phyloP scores from a whole-genome alignment of 2,113 vertebrate species.

The Phaethornis superciliosus region DNA sequence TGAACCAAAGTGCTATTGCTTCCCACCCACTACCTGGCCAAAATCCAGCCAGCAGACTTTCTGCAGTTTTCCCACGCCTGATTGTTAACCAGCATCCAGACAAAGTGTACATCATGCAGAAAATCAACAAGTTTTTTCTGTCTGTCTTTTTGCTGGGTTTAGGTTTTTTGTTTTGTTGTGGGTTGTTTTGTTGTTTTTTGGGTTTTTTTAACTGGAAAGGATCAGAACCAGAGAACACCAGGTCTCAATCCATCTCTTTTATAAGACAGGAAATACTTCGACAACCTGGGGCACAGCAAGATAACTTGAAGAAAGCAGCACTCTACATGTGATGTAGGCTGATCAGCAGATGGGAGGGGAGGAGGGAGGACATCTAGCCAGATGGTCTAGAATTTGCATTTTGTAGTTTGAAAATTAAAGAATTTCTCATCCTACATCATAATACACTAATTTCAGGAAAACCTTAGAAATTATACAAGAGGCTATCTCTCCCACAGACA shows the following conservation, averaged over 20 bases:
- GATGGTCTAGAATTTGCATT: slow-evolving; percentile 54
- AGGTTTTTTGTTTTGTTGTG: too few relatives aligned
- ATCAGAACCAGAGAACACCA: neutral
- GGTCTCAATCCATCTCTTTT: neutral
- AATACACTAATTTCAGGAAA: neutral
- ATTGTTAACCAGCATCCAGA: slow-evolving; percentile 5
- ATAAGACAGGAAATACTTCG: slow-evolving; percentile 16
- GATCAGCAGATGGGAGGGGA: slow-evolving; percentile 17
- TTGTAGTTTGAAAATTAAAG: neutral
- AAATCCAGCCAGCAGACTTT: slow-evolving; percentile 30
- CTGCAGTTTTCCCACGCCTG: slow-evolving; percentile 40
- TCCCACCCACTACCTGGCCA: slow-evolving; percentile 39
- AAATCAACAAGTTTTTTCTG: neutral
- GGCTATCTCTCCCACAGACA: neutral
- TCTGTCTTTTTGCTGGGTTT: too few relatives aligned
- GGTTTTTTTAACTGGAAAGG: neutral
- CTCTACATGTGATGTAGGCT: neutral
- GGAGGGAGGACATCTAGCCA: slow-evolving; percentile 41
- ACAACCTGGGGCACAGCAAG: neutral
- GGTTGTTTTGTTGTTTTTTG: too few relatives aligned
- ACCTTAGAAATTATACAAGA: neutral
- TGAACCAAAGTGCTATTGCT: slow-evolving; percentile 20
- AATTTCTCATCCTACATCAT: slow-evolving; percentile 29
- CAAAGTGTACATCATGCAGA: neutral
- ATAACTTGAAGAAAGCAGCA: slow-evolving; percentile 9